Evolutionary conservation across 35 echinoderm and acorn worm genomes (phyloP).

Genomic region (Stichopus chloronotus): DNA sequence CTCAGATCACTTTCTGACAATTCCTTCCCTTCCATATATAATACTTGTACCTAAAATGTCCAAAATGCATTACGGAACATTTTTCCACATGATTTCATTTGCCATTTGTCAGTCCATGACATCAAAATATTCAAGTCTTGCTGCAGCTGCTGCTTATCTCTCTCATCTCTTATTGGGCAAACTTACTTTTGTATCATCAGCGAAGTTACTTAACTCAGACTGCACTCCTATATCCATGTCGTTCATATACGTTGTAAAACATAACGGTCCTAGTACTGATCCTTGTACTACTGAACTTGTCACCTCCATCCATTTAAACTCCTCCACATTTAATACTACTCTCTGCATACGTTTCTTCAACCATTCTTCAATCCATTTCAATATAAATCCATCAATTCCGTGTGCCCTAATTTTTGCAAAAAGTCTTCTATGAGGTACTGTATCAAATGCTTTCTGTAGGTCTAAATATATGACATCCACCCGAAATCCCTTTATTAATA

Average conservation of each 20-base stretch:
- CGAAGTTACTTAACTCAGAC: not conserved
- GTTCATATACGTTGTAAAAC: no score
- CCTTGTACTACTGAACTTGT: not conserved
- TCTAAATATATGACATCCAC: slow-evolving; percentile 3
- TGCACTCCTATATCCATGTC: not conserved
- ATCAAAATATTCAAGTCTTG: no score
- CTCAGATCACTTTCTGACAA: not conserved
- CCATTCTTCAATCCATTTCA: slow-evolving; percentile 1
- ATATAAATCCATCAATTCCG: not conserved
- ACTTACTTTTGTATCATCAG: not conserved
- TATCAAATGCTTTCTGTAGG: slow-evolving; percentile 3
- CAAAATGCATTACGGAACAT: not conserved
- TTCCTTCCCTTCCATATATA: not conserved
- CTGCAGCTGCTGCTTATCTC: no score
- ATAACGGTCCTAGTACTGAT: no score
- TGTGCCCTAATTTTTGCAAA: not conserved
- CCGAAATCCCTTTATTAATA: not conserved
- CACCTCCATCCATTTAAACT: not conserved
- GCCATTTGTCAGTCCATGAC: no score
- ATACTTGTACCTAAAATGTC: not conserved
- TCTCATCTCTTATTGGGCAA: not conserved
- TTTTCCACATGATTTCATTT: not conserved
- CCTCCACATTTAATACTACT: not conserved
- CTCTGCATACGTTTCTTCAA: not conserved
- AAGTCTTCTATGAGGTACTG: not conserved